These are phyloP conservation scores for Xenops minutus DNA, from an alignment of 2,797 vertebrate species.

Conservation along the genomic window DNA sequence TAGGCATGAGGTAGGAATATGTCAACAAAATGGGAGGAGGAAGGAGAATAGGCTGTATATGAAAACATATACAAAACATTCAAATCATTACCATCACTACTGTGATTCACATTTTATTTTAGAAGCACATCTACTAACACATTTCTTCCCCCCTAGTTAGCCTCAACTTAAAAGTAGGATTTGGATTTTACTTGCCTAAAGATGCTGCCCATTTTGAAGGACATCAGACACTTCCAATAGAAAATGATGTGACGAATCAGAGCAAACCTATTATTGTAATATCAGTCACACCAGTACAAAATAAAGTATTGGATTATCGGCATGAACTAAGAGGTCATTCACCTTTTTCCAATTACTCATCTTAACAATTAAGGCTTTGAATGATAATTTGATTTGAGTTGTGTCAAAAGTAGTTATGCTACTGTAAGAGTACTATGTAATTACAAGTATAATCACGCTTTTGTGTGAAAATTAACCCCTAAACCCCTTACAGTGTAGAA, in stretches of 20 bases:
- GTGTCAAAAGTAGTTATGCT: background rate
- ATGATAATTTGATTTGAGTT: background rate
- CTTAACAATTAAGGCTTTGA: background rate
- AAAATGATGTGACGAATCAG: background rate
- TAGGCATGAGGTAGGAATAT: background rate
- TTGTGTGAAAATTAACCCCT: conserved; percentile 45
- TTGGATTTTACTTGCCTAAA: background rate
- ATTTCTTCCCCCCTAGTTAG: background rate
- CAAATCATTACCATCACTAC: background rate
- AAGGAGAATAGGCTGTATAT: background rate
- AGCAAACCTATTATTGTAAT: background rate
- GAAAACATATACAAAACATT: background rate
- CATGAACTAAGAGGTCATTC: background rate
- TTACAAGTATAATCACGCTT: conserved; percentile 41
- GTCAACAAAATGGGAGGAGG: background rate
- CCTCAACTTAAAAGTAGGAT: background rate
- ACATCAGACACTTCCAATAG: accelerated
- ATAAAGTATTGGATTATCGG: background rate
- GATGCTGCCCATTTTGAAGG: accelerated
- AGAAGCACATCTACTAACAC: background rate
- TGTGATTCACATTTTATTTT: background rate
- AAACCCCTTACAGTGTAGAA: background rate
- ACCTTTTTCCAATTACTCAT: background rate
- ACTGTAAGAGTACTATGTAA: background rate
- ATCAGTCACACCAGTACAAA: background rate